Base-by-base conservation (phyloP, 1,140 invertebrate genomes). In the Tetragnatha versicolor region DNA sequence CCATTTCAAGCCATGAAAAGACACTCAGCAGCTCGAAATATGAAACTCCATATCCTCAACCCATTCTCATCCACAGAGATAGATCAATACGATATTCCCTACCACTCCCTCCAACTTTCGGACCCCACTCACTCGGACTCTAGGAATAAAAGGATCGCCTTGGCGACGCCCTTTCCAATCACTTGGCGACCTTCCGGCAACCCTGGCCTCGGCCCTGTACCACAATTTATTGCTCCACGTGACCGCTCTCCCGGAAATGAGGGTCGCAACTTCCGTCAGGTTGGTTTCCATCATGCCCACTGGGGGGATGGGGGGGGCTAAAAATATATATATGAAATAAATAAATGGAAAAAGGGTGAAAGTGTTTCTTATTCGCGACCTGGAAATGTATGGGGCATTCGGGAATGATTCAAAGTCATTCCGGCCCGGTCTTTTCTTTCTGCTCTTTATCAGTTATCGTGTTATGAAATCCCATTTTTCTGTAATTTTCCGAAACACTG, bases 161-260 rank as follows among this genome's bases (percentile, higher is more conserved):
- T 70, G 68, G 68, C 68, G 68, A 4, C 6, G 17, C 20, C 42
- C 47, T 49, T 75, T 70, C 68, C 68, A 53, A 73, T 73, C 69
- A 42, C 53, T 73, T 77, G 73, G 73, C 73, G 61, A 27, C 6
- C n/a, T 22, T 65, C 20, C 22, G 73, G 61, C 60, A 65, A 77
- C 60, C 73, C 73, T 75, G 45, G 10, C 14, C 31, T 33, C 35
- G 49, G 61, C 14, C 73, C 73, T 53, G 73, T 66, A 66, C 73
- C 61, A 65, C 60, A 77, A 77, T 77, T 77, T 77, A 77, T 77
- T 65, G 73, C 73, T 77, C 73, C 73, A 77, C 73, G 61, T 77
- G 73, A 61, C 47, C 73, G 73, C 60, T 77, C 73, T 77, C 61
- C 73, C 60, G 60, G 73, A 77, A 77, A 76, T 76, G 73, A 66